Percentiles rank a stretch among this genome's conserved stretches.
Evolutionary conservation across 2,113 vertebrate genomes (phyloP).

Genomic region (Shinisaurus crocodilurus): DNA sequence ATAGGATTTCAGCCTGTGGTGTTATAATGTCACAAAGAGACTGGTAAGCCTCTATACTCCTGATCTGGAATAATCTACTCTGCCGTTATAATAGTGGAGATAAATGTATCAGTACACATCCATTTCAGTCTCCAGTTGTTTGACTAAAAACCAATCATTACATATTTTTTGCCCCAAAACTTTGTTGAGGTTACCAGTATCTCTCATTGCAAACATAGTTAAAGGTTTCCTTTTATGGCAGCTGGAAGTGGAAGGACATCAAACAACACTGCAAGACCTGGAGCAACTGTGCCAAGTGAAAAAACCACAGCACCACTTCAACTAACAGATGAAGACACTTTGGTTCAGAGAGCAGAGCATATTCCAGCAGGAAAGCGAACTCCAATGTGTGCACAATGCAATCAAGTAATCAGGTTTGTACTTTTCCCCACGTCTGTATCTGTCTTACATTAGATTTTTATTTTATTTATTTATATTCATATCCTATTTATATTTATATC

Average conservation of each 20-base stretch:
- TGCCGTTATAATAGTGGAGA: background rate
- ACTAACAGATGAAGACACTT: constrained; percentile 83
- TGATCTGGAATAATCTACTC: background rate
- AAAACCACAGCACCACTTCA: constrained; percentile 72
- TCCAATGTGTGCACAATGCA: constrained; percentile 93
- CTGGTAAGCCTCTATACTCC: background rate
- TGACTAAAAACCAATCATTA: background rate
- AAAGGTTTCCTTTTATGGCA: constrained; percentile 61
- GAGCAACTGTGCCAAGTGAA: constrained; percentile 49
- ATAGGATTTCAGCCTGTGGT: background rate
- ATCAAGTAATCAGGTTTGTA: constrained; percentile 90
- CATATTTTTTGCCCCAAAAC: background rate
- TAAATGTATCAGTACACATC: background rate
- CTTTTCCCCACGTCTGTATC: background rate
- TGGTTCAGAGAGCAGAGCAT: constrained; percentile 95
- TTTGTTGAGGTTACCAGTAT: background rate
- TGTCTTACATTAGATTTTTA: background rate
- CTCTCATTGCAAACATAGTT: background rate
- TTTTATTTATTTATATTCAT: background rate
- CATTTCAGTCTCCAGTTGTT: background rate
- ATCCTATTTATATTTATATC: too few relatives aligned
- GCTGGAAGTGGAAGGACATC: constrained; percentile 81
- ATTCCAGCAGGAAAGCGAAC: constrained; percentile 92
- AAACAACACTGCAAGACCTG: constrained; percentile 67
- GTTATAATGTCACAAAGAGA: background rate